Evolutionary conservation across 2,888 invertebrate genomes (phyloP).

Genomic region (Prionchulus punctatus): DNA sequence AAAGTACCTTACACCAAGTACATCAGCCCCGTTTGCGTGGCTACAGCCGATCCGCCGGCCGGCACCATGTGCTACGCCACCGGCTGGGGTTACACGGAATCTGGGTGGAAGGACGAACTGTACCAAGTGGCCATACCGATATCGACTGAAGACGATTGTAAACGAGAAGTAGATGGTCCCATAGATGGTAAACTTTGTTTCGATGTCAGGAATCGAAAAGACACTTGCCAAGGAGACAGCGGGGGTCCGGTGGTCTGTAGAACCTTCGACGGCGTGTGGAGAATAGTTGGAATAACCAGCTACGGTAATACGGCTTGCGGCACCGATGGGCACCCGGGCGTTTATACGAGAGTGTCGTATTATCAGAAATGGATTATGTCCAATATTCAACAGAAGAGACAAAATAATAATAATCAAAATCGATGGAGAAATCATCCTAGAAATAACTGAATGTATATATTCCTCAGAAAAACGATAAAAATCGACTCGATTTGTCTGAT

Average conservation of each 20-base stretch:
- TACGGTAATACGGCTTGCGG: neutral
- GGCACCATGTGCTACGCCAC: conserved; percentile 50
- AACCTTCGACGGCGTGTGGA: neutral
- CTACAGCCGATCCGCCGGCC: neutral
- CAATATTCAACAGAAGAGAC: too few species aligned
- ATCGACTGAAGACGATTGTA: neutral
- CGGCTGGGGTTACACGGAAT: conserved; percentile 77
- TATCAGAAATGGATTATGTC: neutral
- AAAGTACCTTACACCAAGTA: neutral
- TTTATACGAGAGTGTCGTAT: neutral
- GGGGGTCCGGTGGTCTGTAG: conserved; percentile 1
- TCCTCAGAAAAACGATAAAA: too few species aligned
- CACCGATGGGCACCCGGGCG: neutral
- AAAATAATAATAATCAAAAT: too few species aligned
- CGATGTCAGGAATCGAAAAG: too few species aligned
- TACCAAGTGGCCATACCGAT: neutral
- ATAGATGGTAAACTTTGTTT: too few species aligned
- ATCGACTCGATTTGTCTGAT: too few species aligned
- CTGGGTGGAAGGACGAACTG: conserved; percentile 46
- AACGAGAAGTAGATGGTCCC: neutral
- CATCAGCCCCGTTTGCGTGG: neutral
- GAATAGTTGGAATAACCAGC: neutral
- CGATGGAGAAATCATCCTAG: too few species aligned
- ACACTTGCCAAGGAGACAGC: conserved; percentile 7
- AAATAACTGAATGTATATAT: too few species aligned